These are phyloP conservation scores for Lampris megalopsis DNA, from an alignment of 2,113 vertebrate species.

Conservation along the genomic window DNA sequence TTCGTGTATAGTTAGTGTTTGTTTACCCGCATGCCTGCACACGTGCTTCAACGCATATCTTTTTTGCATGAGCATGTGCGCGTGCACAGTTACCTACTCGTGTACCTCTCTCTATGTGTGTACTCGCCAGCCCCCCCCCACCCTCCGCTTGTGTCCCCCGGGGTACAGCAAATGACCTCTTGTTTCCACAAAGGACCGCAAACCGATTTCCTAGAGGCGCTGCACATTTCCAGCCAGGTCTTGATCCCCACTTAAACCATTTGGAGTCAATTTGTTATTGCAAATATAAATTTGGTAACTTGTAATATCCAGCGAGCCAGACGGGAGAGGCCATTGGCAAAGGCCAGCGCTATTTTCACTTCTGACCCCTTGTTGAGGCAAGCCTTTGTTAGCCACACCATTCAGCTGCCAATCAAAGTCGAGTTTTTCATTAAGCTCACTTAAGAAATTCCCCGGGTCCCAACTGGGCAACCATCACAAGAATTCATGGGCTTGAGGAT, in stretches of 20 bases:
- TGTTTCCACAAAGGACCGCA: constrained; percentile 65
- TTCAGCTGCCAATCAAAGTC: constrained; percentile 89
- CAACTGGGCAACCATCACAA: constrained; percentile 67
- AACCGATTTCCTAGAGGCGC: constrained; percentile 69
- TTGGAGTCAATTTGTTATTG: constrained; percentile 88
- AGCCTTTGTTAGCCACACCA: constrained; percentile 84
- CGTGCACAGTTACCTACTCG: background rate
- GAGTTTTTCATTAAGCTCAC: constrained; percentile 87
- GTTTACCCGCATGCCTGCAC: no score
- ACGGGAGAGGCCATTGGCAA: constrained; percentile 82
- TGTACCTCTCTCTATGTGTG: constrained; percentile 29
- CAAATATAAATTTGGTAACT: constrained; percentile 86
- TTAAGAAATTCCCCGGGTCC: constrained; percentile 75
- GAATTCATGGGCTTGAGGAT: constrained; percentile 60
- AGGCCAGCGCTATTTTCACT: constrained; percentile 85
- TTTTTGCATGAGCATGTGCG: background rate
- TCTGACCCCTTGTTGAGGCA: constrained; percentile 80
- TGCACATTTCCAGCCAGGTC: constrained; percentile 76
- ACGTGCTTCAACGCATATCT: constrained; percentile 7
- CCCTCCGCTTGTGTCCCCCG: constrained; percentile 46
- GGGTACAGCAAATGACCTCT: constrained; percentile 52
- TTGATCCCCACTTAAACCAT: constrained; percentile 84
- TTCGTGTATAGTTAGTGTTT: no score
- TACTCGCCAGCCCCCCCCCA: no score
- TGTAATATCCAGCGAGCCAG: constrained; percentile 83